Conservation (phyloP, 1,140 invertebrate species). For the Manduca sexta region DNA sequence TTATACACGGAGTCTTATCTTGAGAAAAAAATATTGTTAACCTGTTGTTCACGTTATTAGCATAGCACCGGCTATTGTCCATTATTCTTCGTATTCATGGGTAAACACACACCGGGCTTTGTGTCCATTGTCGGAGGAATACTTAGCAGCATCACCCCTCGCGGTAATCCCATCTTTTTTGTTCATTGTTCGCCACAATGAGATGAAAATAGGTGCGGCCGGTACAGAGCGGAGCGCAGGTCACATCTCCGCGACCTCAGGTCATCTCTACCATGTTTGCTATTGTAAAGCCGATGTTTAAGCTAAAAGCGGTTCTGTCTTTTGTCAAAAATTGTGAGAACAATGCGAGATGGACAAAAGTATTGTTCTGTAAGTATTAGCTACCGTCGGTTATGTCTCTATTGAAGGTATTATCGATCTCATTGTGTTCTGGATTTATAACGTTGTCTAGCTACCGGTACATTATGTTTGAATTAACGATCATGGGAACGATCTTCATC, state of each 20-base stretch:
- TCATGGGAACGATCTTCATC: conserved; percentile 41
- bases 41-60: conserved; percentile 62
- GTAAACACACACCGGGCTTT: conserved; percentile 68
- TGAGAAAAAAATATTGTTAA: conserved; percentile 56
- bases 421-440: conserved; percentile 57
- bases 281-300: conserved; percentile 59
- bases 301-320: conserved; percentile 31
- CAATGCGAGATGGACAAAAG: conserved; percentile 40
- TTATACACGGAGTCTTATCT: conserved; percentile 68
- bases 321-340: conserved; percentile 29
- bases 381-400: conserved; percentile 61
- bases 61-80: conserved; percentile 57
- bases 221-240: conserved; percentile 54
- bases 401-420: conserved; percentile 56
- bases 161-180: conserved; percentile 50
- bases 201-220: conserved; percentile 31
- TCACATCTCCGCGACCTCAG: conserved; percentile 49
- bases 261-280: conserved; percentile 56
- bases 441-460: conserved; percentile 41
- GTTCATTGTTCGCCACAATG: conserved; percentile 42
- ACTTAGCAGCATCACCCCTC: conserved; percentile 68
- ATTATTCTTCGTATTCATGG: conserved; percentile 65
- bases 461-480: conserved; percentile 51
- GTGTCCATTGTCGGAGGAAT: conserved; percentile 61
- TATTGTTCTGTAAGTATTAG: conserved; percentile 54